phyloP scores from a whole-genome alignment of 2,113 vertebrate genomes.

The Petromus typicus region DNA sequence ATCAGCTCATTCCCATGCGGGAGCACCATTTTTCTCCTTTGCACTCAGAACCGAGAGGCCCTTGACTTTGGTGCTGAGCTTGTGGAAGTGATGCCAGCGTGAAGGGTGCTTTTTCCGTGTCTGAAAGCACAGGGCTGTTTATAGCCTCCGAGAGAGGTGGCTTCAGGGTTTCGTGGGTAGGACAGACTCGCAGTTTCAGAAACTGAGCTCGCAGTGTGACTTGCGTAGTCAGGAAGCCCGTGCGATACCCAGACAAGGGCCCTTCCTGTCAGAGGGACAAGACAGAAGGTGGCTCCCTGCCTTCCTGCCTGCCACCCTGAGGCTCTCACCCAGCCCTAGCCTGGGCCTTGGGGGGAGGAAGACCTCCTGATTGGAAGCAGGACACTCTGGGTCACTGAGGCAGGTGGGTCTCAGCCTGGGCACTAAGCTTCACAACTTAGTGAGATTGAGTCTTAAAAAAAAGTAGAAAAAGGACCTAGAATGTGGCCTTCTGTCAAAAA shows the following conservation, averaged over 20 bases:
- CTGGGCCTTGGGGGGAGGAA: background rate
- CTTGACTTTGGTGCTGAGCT: background rate
- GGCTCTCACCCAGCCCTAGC: background rate
- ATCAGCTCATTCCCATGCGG: background rate
- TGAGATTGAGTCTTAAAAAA: background rate
- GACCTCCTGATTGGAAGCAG: background rate
- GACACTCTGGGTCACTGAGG: background rate
- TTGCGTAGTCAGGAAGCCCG: background rate
- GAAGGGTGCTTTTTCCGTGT: background rate
- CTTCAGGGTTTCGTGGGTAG: background rate
- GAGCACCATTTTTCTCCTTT: background rate
- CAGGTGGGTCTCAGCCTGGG: background rate
- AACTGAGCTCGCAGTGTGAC: background rate
- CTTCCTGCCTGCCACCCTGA: background rate
- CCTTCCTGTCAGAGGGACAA: background rate
- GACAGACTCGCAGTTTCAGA: conserved; percentile 3
- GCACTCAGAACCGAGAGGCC: background rate
- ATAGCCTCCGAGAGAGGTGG: rapidly evolving
- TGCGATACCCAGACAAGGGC: background rate
- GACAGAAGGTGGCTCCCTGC: background rate
- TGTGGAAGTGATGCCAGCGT: background rate
- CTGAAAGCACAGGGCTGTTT: background rate
- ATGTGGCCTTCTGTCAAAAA: background rate
- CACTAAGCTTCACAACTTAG: background rate
- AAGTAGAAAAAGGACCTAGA: background rate